Base-by-base conservation (phyloP, 2,888 invertebrate genomes). In the Philopedon plagiatum region DNA sequence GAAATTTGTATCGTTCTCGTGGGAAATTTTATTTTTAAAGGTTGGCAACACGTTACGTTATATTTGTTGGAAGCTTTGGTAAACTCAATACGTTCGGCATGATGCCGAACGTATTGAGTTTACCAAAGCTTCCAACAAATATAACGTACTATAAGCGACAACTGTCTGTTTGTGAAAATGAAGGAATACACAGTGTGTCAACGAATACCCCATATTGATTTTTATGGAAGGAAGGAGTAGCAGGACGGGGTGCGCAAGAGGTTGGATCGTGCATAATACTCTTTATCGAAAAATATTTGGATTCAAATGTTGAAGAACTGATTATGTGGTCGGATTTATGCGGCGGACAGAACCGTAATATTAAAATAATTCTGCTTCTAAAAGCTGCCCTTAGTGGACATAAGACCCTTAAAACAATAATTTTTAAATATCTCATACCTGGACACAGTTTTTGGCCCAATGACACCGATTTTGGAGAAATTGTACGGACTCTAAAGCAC, bases 181-280 rank as follows among this genome's bases (percentile, higher is more conserved):
- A 46, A 46, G 46, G 46, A 46, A 46, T 46, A 18, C 18, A 13
- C 18, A 46, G 46, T 46, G 46, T 15, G 18, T 46, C 19, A 46
- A 46, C 46, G 15, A 15, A 46, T 46, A 18, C 18, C 46, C 46
- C 46, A 1, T 19, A 46, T 46, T 13, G 46, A 7, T 13, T 46
- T n/a, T 8, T 46, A n/a, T 29, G 60, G 60, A 73, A 75, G 29
- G 80, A 80, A 56, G 74, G 78, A 23, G 57, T 41, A 46, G 80
- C 79, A 23, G 79, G 79, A 5, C 61, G 81, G 37, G 79, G 78
- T 11, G 75, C 78, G 13, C 78, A 79, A 58, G 80, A 80, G 61
- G 71, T 80, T 41, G 76, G 75, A 5, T 76, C 78, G 23, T 80
- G 78, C 63, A 34, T 79, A 15, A 63, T 73, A 54, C 62, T 76